A percentile compares a stretch with the other conserved stretches of the same genome.
These are phyloP conservation scores for Craterocephalus amniculus DNA, from an alignment of 2,797 vertebrate species.

Conservation along the genomic window DNA sequence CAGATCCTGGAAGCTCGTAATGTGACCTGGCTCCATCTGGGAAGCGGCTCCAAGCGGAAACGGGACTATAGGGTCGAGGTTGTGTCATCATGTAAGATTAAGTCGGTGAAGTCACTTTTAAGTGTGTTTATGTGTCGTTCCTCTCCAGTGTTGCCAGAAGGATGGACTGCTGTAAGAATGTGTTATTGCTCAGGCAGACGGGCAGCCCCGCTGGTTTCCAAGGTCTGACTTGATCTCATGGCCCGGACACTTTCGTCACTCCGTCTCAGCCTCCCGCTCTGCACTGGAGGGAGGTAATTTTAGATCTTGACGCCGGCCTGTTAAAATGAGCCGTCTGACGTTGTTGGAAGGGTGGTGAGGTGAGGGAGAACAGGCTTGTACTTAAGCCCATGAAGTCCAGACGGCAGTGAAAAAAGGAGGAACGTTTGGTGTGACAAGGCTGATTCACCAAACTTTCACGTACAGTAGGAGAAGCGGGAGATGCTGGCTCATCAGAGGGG, in stretches of 20 bases:
- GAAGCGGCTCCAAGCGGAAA: not conserved
- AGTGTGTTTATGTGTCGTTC: too few relatives aligned
- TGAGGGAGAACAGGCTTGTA: slow-evolving; percentile 40
- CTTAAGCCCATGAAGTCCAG: slow-evolving; percentile 11
- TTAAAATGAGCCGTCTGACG: slow-evolving; percentile 59
- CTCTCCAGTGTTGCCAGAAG: slow-evolving; percentile 53
- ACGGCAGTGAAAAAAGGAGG: slow-evolving; percentile 1
- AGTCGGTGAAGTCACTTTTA: slow-evolving; percentile 37
- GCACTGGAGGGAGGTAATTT: slow-evolving; percentile 53
- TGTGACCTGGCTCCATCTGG: not conserved
- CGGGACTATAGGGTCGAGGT: not conserved
- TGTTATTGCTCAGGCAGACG: slow-evolving; percentile 47
- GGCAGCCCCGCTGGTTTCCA: slow-evolving; percentile 49
- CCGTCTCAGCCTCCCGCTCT: slow-evolving; percentile 24
- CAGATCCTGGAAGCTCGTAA: slow-evolving; percentile 4
- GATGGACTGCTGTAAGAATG: slow-evolving; percentile 42
- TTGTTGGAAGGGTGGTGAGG: slow-evolving; percentile 33
- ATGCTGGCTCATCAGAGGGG: slow-evolving; percentile 51
- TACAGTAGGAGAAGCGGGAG: slow-evolving; percentile 25
- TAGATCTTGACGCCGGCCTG: slow-evolving; percentile 64
- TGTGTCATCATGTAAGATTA: slow-evolving; percentile 7
- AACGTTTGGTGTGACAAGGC: not conserved
- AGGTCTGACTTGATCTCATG: slow-evolving; percentile 28
- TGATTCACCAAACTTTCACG: slow-evolving; percentile 5
- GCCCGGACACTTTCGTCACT: slow-evolving; percentile 46